Percentiles rank a stretch among this genome's conserved stretches.
Evolutionary conservation across 2,888 invertebrate species (phyloP).

Genomic region (Lycophotia porphyrea): DNA sequence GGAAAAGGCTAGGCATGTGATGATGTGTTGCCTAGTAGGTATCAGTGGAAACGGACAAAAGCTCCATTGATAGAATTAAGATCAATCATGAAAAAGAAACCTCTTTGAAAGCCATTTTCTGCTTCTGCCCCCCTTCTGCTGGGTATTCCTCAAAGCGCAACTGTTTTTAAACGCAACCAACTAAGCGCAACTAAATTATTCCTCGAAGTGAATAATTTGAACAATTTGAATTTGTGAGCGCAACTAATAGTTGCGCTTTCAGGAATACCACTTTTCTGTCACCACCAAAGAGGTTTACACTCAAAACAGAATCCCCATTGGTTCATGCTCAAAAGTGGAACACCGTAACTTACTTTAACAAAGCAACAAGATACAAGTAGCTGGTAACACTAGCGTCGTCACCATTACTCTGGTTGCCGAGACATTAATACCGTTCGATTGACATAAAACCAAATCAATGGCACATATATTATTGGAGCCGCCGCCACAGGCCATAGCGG

Average conservation of each 20-base stretch:
- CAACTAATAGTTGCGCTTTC: too few relatives aligned
- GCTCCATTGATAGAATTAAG: background rate
- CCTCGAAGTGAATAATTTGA: too few relatives aligned
- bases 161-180: too few relatives aligned
- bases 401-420: slow-evolving; percentile 57
- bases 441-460: slow-evolving; percentile 65
- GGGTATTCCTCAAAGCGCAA: too few relatives aligned
- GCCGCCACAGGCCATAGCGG: slow-evolving; percentile 60
- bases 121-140: too few relatives aligned
- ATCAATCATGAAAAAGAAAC: background rate
- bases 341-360: slow-evolving; percentile 26
- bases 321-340: slow-evolving; percentile 10
- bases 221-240: too few relatives aligned
- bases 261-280: too few relatives aligned
- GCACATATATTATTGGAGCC: slow-evolving; percentile 55
- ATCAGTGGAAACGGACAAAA: too few relatives aligned
- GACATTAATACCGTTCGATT: slow-evolving; percentile 62
- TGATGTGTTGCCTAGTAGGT: too few relatives aligned
- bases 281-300: background rate
- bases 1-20: too few relatives aligned
- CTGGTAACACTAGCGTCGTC: slow-evolving; percentile 35
- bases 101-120: background rate
- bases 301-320: background rate
- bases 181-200: too few relatives aligned
- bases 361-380: slow-evolving; percentile 18